A percentile compares a stretch with the other conserved stretches of the same genome.
These are phyloP conservation scores for Oxyura jamaicensis DNA, from an alignment of 2,113 vertebrate genomes.

Conservation along the genomic window DNA sequence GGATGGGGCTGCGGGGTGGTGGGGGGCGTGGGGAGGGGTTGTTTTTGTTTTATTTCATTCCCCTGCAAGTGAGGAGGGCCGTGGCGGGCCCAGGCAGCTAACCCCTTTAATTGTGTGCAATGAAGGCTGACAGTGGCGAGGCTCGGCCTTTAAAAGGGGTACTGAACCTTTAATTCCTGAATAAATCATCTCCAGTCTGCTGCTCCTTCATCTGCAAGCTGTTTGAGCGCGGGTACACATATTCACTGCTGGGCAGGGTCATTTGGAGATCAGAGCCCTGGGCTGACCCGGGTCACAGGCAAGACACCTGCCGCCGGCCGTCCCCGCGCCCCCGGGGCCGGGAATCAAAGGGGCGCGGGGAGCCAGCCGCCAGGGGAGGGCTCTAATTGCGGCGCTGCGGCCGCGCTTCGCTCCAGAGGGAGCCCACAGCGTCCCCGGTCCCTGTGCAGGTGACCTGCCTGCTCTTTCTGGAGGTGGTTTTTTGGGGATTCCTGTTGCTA, in stretches of 20 bases:
- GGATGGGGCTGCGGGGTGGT: rapidly evolving
- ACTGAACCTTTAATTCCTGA: slow-evolving; percentile 70
- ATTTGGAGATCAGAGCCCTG: slow-evolving; percentile 60
- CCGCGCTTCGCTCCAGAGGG: neutral
- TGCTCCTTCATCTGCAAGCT: slow-evolving; percentile 75
- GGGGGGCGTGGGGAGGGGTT: rapidly evolving
- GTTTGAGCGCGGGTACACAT: slow-evolving; percentile 1
- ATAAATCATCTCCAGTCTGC: slow-evolving; percentile 71
- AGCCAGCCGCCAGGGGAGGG: neutral
- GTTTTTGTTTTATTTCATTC: slow-evolving; percentile 41
- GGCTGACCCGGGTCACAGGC: slow-evolving; percentile 47
- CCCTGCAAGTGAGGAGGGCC: neutral
- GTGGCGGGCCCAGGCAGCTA: neutral
- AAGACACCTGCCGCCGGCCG: slow-evolving; percentile 65
- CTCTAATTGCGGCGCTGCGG: neutral
- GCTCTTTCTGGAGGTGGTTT: neutral
- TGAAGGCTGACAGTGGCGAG: slow-evolving; percentile 64
- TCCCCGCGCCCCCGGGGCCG: neutral
- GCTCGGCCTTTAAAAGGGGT: slow-evolving; percentile 48
- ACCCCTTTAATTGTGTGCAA: slow-evolving; percentile 70
- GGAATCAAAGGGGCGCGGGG: neutral
- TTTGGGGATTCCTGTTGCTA: rapidly evolving
- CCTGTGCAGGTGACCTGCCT: too few relatives aligned
- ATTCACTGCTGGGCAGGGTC: slow-evolving; percentile 57
- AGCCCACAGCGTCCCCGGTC: too few relatives aligned